A percentile compares a stretch with the other conserved stretches of the same genome.
phyloP scores from a whole-genome alignment of 2,113 vertebrate species.

The Scortum barcoo region DNA sequence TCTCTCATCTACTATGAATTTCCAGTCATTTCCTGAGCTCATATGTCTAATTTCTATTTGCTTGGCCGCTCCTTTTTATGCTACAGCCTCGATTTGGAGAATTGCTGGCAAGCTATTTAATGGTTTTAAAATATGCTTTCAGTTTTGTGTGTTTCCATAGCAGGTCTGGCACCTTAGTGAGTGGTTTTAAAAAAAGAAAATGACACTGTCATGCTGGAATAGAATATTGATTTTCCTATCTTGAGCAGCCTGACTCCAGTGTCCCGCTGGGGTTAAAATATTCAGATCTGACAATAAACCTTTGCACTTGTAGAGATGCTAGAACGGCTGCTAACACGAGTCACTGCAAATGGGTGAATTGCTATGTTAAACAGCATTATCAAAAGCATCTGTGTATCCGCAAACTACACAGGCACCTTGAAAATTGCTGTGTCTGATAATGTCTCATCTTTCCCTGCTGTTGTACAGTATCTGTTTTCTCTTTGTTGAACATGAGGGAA shows the following conservation, averaged over 20 bases:
- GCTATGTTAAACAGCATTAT: constrained; percentile 60
- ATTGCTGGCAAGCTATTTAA: constrained; percentile 35
- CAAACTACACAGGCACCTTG: constrained; percentile 53
- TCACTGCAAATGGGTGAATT: constrained; percentile 32
- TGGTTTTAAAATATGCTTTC: constrained; percentile 42
- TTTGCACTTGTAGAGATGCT: constrained; percentile 30
- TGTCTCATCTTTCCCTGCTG: constrained; percentile 67
- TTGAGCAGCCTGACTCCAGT: constrained; percentile 40
- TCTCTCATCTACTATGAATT: constrained; percentile 27
- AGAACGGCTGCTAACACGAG: constrained; percentile 26
- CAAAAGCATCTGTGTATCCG: constrained; percentile 62
- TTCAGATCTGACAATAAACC: constrained; percentile 48
- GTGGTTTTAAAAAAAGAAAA: constrained; percentile 43
- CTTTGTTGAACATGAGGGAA: constrained; percentile 77
- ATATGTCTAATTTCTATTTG: constrained; percentile 48
- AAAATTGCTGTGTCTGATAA: constrained; percentile 71
- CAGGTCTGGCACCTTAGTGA: constrained; percentile 35
- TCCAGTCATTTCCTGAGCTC: constrained; percentile 32
- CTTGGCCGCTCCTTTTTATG: constrained; percentile 29
- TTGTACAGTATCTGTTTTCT: constrained; percentile 64
- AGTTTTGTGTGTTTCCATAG: constrained; percentile 1
- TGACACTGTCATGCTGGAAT: constrained; percentile 25
- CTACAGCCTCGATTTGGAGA: constrained; percentile 14
- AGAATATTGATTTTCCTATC: constrained; percentile 40
- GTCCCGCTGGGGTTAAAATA: constrained; percentile 52